These are phyloP conservation scores for Drosophila asahinai DNA, from an alignment of 1,140 invertebrate genomes.

Conservation along the genomic window DNA sequence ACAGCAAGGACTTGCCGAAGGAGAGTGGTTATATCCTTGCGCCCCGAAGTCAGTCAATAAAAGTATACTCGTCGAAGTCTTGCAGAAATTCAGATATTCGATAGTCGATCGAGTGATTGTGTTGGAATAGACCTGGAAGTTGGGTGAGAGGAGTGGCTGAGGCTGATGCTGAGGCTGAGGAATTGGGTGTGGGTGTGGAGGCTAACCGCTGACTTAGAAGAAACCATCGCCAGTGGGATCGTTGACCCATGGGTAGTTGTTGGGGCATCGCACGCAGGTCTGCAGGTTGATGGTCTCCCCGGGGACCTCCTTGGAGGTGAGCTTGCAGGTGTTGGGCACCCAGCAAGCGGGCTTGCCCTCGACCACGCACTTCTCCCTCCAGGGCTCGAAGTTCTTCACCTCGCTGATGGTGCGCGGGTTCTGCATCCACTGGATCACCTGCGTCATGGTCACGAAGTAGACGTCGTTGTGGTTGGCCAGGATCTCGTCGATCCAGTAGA, in stretches of 20 bases:
- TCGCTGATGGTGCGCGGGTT: constrained; percentile 94
- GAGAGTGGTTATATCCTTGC: constrained; percentile 20
- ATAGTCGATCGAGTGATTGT: constrained; percentile 52
- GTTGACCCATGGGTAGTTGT: constrained; percentile 93
- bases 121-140: constrained; percentile 43
- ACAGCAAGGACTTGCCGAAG: constrained; percentile 76
- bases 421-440: constrained; percentile 98
- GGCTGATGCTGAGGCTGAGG: background rate
- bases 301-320: constrained; percentile 96
- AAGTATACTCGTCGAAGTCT: constrained; percentile 66
- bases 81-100: constrained; percentile 61
- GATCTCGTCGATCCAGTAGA: constrained; percentile 97
- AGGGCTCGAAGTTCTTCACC: constrained; percentile 96
- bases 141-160: constrained; percentile 24
- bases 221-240: constrained; percentile 96
- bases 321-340: constrained; percentile 95
- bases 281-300: constrained; percentile 97
- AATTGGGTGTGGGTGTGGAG: constrained; percentile 18
- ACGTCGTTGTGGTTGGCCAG: constrained; percentile 95
- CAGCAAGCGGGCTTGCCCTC: constrained; percentile 92
- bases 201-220: constrained; percentile 88
- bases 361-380: constrained; percentile 96
- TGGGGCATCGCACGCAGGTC: constrained; percentile 96
- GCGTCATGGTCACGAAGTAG: constrained; percentile 98
- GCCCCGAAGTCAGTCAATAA: constrained; percentile 72